Evolutionary conservation across 92 coral and sea anemone genomes (phyloP).

Genomic region (Isaurus tuberculatus): DNA sequence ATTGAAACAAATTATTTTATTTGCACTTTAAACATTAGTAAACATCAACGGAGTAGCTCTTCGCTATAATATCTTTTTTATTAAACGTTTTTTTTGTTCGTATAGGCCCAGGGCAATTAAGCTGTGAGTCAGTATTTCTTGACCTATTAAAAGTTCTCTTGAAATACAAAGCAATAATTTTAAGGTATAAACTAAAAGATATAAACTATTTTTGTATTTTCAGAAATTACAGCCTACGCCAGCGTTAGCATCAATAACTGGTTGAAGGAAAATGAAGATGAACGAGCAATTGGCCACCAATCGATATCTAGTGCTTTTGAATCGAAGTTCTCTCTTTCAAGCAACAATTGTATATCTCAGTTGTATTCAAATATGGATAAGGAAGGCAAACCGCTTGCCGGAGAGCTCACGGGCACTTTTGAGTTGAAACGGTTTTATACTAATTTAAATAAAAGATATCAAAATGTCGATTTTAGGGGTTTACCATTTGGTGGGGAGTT

Average conservation of each 20-base stretch:
- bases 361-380: not conserved
- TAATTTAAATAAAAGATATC: constrained; percentile 13
- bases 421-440: not conserved
- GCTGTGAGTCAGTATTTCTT: too few species aligned
- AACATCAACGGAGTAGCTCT: too few species aligned
- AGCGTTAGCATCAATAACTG: not conserved
- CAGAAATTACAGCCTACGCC: constrained; percentile 23
- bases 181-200: too few species aligned
- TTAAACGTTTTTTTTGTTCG: too few species aligned
- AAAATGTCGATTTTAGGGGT: constrained; percentile 21
- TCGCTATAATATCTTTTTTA: too few species aligned
- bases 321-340: not conserved
- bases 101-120: too few species aligned
- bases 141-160: too few species aligned
- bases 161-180: too few species aligned
- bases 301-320: not conserved
- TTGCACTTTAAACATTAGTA: too few species aligned
- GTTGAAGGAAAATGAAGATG: not conserved
- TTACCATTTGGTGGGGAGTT: constrained; percentile 34
- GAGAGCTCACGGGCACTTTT: not conserved
- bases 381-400: constrained; percentile 18
- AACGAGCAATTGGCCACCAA: not conserved
- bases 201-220: not conserved
- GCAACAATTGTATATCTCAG: not conserved
- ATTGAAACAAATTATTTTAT: too few species aligned